Base-by-base conservation (phyloP, 2,113 vertebrate species). In the Uria aalge region DNA sequence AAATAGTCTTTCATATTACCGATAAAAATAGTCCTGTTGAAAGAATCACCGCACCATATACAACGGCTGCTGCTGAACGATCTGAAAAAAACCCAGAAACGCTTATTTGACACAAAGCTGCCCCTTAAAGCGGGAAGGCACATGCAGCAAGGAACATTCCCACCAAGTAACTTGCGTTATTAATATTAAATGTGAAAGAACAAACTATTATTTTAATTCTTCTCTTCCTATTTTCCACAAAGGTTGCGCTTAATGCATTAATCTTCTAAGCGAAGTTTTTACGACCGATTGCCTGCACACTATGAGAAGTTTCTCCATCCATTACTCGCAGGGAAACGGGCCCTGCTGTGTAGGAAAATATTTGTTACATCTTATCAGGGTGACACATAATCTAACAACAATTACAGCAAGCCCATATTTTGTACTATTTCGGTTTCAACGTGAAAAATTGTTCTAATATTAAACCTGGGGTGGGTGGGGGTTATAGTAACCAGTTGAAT, bases 291-390 rank as follows among this genome's bases (percentile, higher is more conserved):
- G 97, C 98, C 97, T 77, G 88, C 96, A 66, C 96, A 94, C 98
- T 97, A 87, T 96, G 97, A 97, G 98, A 98, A 98, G 98, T 98
- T 98, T 98, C 97, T 97, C 98, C 97, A 98, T 98, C 98, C 97
- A 98, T 98, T 98, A 98, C 98, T 92, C 24, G 88, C 94, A 91
- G 90, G 95, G 97, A 98, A 98, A 97, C 96, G 48, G 98, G 97
- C 91, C 97, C 94, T 94, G 92, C 96, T 95, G 96, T 95, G 97
- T 96, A 97, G 97, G 97, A 91, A 98, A 98, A 96, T 98, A 98
- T 98, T 98, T 98, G 98, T 98, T 98, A 98, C 97, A 98, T 98
- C 98, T 98, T 98, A 98, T 98, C 98, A 97, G 97, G 88, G 95
- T 98, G 98, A 98, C 98, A 98, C 98, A 93, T 98, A 98, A 98